Base-by-base conservation (phyloP, 2,888 invertebrate species). In the Drosophila melanocephala region DNA sequence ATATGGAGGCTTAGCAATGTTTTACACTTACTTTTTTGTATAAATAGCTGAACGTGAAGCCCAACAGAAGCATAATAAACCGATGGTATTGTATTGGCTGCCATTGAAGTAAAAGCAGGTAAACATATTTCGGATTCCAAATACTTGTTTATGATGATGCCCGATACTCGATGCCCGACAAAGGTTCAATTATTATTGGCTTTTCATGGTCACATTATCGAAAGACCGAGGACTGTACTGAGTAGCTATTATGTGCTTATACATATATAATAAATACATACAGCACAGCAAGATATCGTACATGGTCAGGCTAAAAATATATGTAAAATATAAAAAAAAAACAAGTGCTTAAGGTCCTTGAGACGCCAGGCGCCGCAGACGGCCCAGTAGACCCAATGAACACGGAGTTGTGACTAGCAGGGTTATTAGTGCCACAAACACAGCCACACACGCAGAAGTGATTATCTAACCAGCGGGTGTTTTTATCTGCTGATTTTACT, bases 171-270 rank as follows among this genome's bases (percentile, higher is more conserved):
- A 42, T 72, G 55, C 56, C 70, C 30, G 56, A 73, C 86, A 85
- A 88, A 75, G 66, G 50, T 72, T 68, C 89, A 85, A 85, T 88
- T 86, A 88, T 76, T 76, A 75, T 68, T 74, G 72, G 57, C 75
- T 75, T 89, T 87, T 79, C 83, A 87, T 75, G 88, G 73, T 33
- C 72, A 68, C 58, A 71, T 78, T 76, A 69, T 70, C 73, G 64
- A 55, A 74, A 67, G 72, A 72, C 51, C 76, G 62, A 26, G 28
- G 26, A 75, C 79, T 75, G 73, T 78, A 44, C 44, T 58, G 30
- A 56, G 53, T 44, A 53, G 26, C 61, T 47, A 62, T 62, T 60
- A 68, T 58, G 44, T 51, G 53, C 42, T 50, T 61, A 53, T 55
- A 50, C 30, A 53, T 30, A 50, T 63, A 65, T 61, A 61, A 61